Base-by-base conservation (phyloP, 2,113 vertebrate genomes). In the Heterocephalus glaber region DNA sequence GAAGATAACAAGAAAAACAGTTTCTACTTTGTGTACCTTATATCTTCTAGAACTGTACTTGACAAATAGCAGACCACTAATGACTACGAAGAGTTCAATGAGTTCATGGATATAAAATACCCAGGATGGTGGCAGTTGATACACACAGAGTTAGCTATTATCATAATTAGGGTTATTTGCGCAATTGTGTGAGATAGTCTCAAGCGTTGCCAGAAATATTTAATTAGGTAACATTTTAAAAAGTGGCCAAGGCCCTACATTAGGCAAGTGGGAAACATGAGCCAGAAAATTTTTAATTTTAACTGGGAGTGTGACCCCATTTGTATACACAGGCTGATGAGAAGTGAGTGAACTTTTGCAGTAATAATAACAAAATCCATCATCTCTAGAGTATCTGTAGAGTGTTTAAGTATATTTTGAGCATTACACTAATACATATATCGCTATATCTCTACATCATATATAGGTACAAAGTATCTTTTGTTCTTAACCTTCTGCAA, bases 231-330 rank as follows among this genome's bases (percentile, higher is more conserved):
- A 68, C 91, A 68, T 56, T 90, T 85, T 65, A 65, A 89, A 92
- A 96, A 76, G 96, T 80, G 68, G 82, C 87, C 74, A 56, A 95
- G 84, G 80, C 79, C 74, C 30, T 56, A 35, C 81, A 65, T 89
- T 95, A 56, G 87, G 52, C n/a, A 70, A 93, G 41, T 63, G 49
- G 86, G 74, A 86, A 60, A 65, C 35, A 41, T 14, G 47, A 96
- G 90, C 88, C 85, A 89, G 94, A 92, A 68, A 87, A 41, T 83
- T 63, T 63, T 92, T 52, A 92, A 95, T 94, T 96, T 95, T 96
- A 96, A 79, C 26, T 66, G 86, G 92, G 77, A 66, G 88, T 79
- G 52, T 72, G 88, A 88, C 33, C 79, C 56, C 82, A 79, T 96
- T 92, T 90, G 81, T 90, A 52, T 24, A 66, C 72, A 70, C 26